Evolutionary conservation across 1,140 invertebrate species (phyloP), one percentile per base, ranked within the genome.

Genomic region (Rhopalosiphum maidis): DNA sequence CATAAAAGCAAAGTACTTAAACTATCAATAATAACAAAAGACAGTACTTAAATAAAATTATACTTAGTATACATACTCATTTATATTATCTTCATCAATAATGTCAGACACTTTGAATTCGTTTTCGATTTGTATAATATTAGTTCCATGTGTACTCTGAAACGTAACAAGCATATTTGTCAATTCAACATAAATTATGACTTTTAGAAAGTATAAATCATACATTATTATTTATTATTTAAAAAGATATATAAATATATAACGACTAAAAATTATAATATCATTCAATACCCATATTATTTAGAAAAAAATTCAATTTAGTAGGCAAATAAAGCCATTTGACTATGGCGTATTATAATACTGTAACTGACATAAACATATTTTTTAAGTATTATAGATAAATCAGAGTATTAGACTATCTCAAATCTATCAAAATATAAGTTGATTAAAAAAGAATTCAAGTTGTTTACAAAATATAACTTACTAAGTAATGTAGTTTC

Each of bases 51-150:
- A 30, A 41, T 37, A 46, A 91, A 83, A 43, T 82, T 48, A 41
- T 92, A 92, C 48, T 51, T 51, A 30, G 46, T 35, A 54, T 92
- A 92, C 91, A 83, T 54, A 92, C 91, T 92, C n/a, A 30, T 86
- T 55, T 21, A 93, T 41, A 54, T 93, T 1, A 55, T 37, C 23
- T 46, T 22, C 82, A 30, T 93, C 82, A 85, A 93, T 93, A 85
- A 86, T n/a, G 23, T 86, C 54, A 21, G 77, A 86, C 21, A 91
- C 90, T 43, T 83, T 55, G 48, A 85, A 54, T 54, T 93, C 35
- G 25, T 93, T 86, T 86, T 93, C 91, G 30, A 93, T 41, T 54
- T 86, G 37, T 55, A 93, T 41, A 83, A n/a, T 48, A 41, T 93
- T 83, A 21, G 60, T 83, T 25, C 77, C 48, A 7, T 21, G 18